Conservation (phyloP, 1,140 invertebrate species). For the Nephotettix cincticeps region DNA sequence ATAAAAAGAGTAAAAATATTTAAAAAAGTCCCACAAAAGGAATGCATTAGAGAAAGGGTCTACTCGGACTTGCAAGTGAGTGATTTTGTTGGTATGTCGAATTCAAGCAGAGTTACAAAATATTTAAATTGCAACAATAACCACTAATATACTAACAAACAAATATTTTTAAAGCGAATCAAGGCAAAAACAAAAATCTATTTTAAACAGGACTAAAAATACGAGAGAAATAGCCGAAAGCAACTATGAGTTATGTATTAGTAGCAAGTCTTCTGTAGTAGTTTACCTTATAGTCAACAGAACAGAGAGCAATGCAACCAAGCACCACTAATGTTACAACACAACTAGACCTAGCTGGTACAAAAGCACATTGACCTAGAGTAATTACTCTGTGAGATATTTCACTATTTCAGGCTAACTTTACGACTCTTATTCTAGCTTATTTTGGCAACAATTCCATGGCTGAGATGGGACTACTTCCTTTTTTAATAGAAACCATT, state of each 20-base stretch:
- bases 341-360: constrained; percentile 7
- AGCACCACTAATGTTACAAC: constrained; percentile 18
- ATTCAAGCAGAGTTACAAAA: constrained; percentile 16
- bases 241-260: constrained; percentile 14
- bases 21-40: constrained; percentile 15
- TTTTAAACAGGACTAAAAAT: constrained; percentile 17
- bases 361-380: constrained; percentile 3
- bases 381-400: too few relatives aligned
- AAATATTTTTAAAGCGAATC: constrained; percentile 18
- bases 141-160: constrained; percentile 21
- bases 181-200: constrained; percentile 15
- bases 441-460: too few relatives aligned
- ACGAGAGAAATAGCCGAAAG: constrained; percentile 17
- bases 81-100: constrained; percentile 1
- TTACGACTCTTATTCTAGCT: too few relatives aligned
- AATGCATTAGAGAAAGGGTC: constrained; percentile 19
- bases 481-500: too few relatives aligned
- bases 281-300: constrained; percentile 18
- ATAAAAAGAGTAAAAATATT: constrained; percentile 3
- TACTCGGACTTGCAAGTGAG: constrained; percentile 15
- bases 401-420: too few relatives aligned
- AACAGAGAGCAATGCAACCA: constrained; percentile 12
- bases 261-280: constrained; percentile 14
- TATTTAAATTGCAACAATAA: constrained; percentile 21
- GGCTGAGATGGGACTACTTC: too few relatives aligned